Evolutionary conservation across 2,888 invertebrate species (phyloP).

Genomic region (Amitus sp.): DNA sequence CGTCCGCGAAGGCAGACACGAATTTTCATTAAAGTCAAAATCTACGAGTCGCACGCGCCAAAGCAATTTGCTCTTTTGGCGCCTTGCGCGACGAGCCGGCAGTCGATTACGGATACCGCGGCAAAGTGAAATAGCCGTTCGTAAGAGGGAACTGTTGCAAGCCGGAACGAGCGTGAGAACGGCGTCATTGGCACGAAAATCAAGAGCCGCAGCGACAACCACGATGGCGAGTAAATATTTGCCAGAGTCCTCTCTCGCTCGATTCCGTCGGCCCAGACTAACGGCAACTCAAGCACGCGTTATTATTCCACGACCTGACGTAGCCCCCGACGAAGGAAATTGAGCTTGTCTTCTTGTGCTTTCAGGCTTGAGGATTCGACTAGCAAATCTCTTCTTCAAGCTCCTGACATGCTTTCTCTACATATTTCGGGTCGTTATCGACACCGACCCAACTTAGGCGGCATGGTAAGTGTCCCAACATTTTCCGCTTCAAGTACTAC

Average conservation of each 20-base stretch:
- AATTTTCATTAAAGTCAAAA: slow-evolving; percentile 3
- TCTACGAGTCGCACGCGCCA: slow-evolving; percentile 10
- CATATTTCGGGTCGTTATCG: slow-evolving; percentile 91
- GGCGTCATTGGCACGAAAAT: slow-evolving; percentile 29
- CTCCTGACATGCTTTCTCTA: slow-evolving; percentile 95
- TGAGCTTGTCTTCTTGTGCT: slow-evolving; percentile 53
- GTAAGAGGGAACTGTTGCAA: slow-evolving; percentile 20
- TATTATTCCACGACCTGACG: slow-evolving; percentile 23
- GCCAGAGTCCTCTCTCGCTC: slow-evolving; percentile 16
- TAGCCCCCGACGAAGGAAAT: slow-evolving; percentile 10
- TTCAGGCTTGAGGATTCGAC: slow-evolving; percentile 96
- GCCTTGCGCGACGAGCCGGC: slow-evolving; percentile 14
- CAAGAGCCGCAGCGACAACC: slow-evolving; percentile 31
- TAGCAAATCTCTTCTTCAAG: slow-evolving; percentile 97
- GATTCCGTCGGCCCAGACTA: slow-evolving; percentile 17
- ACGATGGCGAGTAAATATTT: slow-evolving; percentile 37
- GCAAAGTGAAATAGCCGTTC: slow-evolving; percentile 21
- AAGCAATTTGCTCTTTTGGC: slow-evolving; percentile 33
- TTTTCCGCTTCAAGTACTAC: not conserved
- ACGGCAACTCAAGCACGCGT: slow-evolving; percentile 24
- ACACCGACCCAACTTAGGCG: slow-evolving; percentile 87
- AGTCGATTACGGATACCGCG: slow-evolving; percentile 29
- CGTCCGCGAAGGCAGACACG: too few species aligned
- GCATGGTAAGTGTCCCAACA: slow-evolving; percentile 78
- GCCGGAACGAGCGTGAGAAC: slow-evolving; percentile 32